phyloP scores from a whole-genome alignment of 2,888 invertebrate genomes.

The Dysmachus trigonus region DNA sequence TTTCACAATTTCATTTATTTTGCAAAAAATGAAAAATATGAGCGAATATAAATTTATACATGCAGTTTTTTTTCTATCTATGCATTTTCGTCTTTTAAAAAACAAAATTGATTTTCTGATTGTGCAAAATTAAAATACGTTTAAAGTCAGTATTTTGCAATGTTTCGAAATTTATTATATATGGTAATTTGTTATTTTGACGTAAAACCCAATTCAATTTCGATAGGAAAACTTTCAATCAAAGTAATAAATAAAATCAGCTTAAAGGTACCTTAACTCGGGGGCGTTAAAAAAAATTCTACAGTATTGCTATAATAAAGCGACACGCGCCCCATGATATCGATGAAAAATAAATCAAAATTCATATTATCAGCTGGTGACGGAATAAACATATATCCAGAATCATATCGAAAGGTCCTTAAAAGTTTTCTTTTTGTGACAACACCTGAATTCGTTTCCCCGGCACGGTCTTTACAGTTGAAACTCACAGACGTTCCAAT shows the following conservation, averaged over 20 bases:
- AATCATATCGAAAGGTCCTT: neutral
- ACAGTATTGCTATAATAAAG: neutral
- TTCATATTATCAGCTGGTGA: neutral
- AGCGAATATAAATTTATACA: too few relatives aligned
- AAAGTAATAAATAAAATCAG: neutral
- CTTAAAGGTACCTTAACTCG: neutral
- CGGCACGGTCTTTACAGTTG: neutral
- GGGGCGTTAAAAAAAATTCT: neutral
- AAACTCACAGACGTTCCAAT: neutral
- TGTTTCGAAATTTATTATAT: too few relatives aligned
- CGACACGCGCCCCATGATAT: neutral
- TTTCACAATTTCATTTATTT: too few relatives aligned
- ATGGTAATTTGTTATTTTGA: too few relatives aligned
- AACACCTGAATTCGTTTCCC: neutral
- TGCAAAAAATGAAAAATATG: too few relatives aligned
- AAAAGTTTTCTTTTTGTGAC: neutral
- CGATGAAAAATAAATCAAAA: neutral
- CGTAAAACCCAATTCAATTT: neutral
- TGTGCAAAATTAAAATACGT: too few relatives aligned
- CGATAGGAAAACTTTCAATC: neutral
- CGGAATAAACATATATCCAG: neutral
- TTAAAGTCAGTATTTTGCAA: too few relatives aligned
- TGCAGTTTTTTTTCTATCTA: too few relatives aligned
- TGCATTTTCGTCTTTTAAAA: too few relatives aligned
- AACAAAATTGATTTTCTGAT: too few relatives aligned